Percentiles rank a stretch among this genome's conserved stretches.
These are phyloP conservation scores for Aleiodes testaceus DNA, from an alignment of 2,888 invertebrate genomes.

Conservation along the genomic window DNA sequence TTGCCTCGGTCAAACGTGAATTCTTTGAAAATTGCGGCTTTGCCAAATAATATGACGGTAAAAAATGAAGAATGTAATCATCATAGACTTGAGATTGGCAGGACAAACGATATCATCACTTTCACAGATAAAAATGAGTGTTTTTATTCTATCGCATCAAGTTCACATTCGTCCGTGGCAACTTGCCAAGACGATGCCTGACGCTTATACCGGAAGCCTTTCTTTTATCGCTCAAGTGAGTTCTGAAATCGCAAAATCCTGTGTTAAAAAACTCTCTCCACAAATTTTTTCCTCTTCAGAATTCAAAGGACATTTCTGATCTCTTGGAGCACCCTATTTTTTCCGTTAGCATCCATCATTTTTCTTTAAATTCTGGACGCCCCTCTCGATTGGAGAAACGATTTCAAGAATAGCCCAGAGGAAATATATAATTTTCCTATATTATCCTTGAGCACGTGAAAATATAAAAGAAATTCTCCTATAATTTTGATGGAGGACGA, in stretches of 20 bases:
- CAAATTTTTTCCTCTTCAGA: conserved; percentile 4
- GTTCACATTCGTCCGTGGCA: conserved; percentile 15
- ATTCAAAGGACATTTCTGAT: background rate
- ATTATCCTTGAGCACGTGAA: background rate
- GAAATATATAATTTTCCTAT: conserved; percentile 5
- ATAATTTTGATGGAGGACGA: conserved; percentile 8
- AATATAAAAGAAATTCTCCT: background rate
- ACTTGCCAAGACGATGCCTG: conserved; percentile 21
- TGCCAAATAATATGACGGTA: conserved; percentile 5
- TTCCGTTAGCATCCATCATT: conserved; percentile 11
- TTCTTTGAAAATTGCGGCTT: too few relatives aligned
- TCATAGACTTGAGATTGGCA: background rate
- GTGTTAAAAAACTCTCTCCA: background rate
- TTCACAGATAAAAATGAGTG: conserved; percentile 3
- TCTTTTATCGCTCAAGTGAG: conserved; percentile 6
- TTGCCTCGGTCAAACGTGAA: too few relatives aligned
- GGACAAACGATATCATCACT: conserved; percentile 11
- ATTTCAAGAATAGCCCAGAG: background rate
- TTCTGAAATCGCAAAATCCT: conserved; percentile 25
- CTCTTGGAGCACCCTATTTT: conserved; percentile 14
- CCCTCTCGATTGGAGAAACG: background rate
- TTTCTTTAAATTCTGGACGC: background rate
- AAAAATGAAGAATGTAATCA: background rate
- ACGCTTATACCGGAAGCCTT: conserved; percentile 1
- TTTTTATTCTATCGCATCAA: conserved; percentile 18